phyloP scores from a whole-genome alignment of 2,888 invertebrate genomes.

The Tethea ocularis region DNA sequence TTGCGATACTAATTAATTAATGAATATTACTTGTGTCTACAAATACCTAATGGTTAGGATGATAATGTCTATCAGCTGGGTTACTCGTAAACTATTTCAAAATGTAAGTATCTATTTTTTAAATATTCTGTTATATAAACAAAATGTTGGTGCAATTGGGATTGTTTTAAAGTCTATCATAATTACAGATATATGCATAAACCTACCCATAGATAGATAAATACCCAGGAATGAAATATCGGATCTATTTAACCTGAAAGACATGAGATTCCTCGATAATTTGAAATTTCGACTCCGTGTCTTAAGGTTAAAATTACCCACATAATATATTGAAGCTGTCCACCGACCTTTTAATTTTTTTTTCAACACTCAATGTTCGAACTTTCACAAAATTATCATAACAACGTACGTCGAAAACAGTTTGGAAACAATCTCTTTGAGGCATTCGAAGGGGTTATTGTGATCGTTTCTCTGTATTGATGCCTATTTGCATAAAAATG shows the following conservation, averaged over 20 bases:
- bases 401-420: constrained; percentile 47
- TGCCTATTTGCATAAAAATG: constrained; percentile 64
- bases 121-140: too few relatives aligned
- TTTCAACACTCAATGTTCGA: constrained; percentile 15
- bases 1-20: not conserved
- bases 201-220: too few relatives aligned
- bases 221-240: too few relatives aligned
- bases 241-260: too few relatives aligned
- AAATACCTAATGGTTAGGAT: too few relatives aligned
- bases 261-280: not conserved
- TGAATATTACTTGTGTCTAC: too few relatives aligned
- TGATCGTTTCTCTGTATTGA: constrained; percentile 43
- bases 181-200: too few relatives aligned
- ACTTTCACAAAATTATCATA: constrained; percentile 75
- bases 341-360: constrained; percentile 13
- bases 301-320: not conserved
- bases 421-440: constrained; percentile 60
- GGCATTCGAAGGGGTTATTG: constrained; percentile 58
- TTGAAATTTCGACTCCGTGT: not conserved
- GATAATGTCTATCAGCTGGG: too few relatives aligned
- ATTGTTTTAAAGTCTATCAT: too few relatives aligned
- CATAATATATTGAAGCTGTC: not conserved
- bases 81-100: too few relatives aligned
- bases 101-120: too few relatives aligned
- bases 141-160: too few relatives aligned